phyloP scores from a whole-genome alignment of 2,797 vertebrate species.

The Sternotherus odoratus region DNA sequence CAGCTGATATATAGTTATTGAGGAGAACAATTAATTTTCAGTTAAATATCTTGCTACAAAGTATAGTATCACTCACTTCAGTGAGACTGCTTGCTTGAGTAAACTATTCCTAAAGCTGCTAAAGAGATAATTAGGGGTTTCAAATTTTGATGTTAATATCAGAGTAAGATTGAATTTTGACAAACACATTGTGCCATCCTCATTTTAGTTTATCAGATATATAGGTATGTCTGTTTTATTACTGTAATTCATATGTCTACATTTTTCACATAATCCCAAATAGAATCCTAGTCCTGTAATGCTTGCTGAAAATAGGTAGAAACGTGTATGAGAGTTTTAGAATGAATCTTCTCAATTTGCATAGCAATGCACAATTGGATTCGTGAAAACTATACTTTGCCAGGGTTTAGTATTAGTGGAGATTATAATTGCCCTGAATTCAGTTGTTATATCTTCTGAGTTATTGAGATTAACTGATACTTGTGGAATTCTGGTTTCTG shows the following conservation, averaged over 20 bases:
- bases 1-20: background rate
- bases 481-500: background rate
- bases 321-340: background rate
- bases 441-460: background rate
- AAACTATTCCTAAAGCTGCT: background rate
- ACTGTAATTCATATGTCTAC: background rate
- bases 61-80: background rate
- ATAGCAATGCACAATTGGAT: background rate
- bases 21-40: background rate
- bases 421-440: background rate
- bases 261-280: background rate
- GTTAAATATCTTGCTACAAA: background rate
- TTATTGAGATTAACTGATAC: background rate
- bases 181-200: background rate
- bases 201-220: background rate
- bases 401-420: background rate
- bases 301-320: background rate
- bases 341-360: background rate
- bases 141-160: background rate
- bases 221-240: background rate
- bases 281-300: background rate
- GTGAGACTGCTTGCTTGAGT: background rate
- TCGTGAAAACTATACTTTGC: background rate
- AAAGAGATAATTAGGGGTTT: background rate
- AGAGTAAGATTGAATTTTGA: background rate